Percentiles rank a stretch among this genome's conserved stretches.
These are phyloP conservation scores for Arvicanthis niloticus DNA, from an alignment of 2,113 vertebrate species.

Conservation along the genomic window DNA sequence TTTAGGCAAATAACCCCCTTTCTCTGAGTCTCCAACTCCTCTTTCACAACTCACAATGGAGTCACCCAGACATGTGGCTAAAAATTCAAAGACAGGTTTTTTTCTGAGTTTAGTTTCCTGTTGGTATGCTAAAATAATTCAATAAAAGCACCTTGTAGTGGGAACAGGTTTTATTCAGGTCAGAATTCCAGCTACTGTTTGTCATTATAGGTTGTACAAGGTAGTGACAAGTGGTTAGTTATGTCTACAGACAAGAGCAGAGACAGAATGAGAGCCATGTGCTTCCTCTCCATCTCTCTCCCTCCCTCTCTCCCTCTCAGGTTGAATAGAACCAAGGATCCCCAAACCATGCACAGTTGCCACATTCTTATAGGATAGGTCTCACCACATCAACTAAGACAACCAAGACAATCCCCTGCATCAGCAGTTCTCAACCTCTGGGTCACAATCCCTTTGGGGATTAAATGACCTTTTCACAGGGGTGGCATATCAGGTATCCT, in stretches of 20 bases:
- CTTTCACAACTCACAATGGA: not conserved
- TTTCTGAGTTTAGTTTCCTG: not conserved
- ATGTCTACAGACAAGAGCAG: not conserved
- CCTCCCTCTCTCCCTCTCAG: not conserved
- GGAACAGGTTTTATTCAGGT: not conserved
- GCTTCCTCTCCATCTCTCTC: not conserved
- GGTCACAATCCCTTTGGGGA: too few relatives aligned
- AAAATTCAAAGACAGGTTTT: constrained; percentile 48
- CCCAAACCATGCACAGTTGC: not conserved
- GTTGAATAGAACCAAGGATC: not conserved
- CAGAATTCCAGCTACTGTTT: not conserved
- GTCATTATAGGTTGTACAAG: not conserved
- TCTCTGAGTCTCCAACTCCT: not conserved
- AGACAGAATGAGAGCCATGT: not conserved
- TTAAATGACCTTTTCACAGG: too few relatives aligned
- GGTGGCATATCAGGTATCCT: too few relatives aligned
- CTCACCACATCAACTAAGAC: too few relatives aligned
- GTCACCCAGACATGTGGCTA: not conserved
- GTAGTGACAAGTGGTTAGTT: not conserved
- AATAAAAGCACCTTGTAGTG: not conserved
- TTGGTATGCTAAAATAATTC: not conserved
- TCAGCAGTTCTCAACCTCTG: too few relatives aligned
- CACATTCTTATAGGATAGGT: not conserved
- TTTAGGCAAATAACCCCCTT: not conserved
- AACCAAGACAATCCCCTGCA: too few relatives aligned